Conservation (phyloP, 2,113 vertebrate genomes). For the Isichthys henryi region DNA sequence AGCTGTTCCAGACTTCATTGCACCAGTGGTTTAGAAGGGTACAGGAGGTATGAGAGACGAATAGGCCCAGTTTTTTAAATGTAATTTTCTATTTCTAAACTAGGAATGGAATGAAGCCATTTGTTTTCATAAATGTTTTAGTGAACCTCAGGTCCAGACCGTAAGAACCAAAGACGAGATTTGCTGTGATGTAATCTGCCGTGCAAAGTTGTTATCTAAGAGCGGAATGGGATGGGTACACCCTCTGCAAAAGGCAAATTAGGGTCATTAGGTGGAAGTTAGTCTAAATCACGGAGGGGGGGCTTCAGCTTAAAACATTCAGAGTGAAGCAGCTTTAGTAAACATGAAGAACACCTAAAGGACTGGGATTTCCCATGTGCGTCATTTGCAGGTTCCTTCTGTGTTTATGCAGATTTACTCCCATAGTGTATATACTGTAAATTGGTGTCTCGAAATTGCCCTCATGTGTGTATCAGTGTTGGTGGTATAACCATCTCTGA, state of each 20-base stretch:
- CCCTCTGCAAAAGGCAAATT: not conserved
- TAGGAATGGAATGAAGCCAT: not conserved
- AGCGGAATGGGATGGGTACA: not conserved
- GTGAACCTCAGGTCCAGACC: not conserved
- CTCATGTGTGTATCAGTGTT: not conserved
- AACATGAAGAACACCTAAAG: not conserved
- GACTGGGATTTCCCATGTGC: not conserved
- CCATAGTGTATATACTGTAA: not conserved
- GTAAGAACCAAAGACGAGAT: not conserved
- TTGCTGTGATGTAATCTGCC: not conserved
- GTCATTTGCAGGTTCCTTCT: not conserved
- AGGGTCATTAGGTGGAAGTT: not conserved
- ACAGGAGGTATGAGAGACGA: not conserved
- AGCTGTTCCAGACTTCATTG: no score
- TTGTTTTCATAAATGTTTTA: not conserved
- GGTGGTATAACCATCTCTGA: not conserved
- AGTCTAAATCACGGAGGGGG: not conserved
- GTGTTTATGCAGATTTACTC: not conserved
- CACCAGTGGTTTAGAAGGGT: not conserved
- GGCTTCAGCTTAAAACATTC: not conserved
- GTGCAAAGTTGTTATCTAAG: not conserved
- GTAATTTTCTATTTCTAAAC: not conserved
- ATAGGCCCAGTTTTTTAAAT: not conserved
- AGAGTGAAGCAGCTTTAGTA: not conserved
- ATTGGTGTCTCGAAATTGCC: not conserved